Conservation (phyloP, 2,113 vertebrate species). For the Oreotragus oreotragus region DNA sequence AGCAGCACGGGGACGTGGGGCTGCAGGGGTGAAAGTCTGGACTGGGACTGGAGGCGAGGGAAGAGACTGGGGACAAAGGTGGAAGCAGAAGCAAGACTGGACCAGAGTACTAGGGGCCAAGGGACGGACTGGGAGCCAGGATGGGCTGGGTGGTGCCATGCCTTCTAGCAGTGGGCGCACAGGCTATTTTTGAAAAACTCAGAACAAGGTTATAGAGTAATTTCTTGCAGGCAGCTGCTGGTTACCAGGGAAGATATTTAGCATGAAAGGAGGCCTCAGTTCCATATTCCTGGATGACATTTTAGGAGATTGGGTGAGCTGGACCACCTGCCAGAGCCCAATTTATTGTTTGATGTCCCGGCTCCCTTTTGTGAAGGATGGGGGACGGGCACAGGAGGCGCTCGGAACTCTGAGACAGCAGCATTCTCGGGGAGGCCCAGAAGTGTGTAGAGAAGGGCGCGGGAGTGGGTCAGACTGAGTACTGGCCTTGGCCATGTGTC, state of each 20-base stretch:
- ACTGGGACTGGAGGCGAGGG: not conserved
- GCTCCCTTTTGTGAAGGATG: not conserved
- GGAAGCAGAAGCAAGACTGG: not conserved
- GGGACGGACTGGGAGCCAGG: not conserved
- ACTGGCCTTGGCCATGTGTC: not conserved
- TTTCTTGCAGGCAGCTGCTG: not conserved
- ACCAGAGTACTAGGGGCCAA: not conserved
- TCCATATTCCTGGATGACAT: not conserved
- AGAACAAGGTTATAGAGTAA: constrained; percentile 11
- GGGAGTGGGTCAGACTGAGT: not conserved
- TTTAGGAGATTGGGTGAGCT: not conserved
- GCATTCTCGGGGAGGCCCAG: not conserved
- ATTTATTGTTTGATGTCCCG: not conserved
- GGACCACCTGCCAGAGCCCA: constrained; percentile 15
- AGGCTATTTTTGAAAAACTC: not conserved
- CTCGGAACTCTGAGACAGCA: not conserved
- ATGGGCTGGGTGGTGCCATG: not conserved
- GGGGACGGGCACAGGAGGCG: not conserved
- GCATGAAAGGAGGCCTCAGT: constrained; percentile 15
- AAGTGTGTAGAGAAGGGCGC: not conserved
- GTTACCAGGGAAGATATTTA: not conserved
- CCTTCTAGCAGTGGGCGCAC: not conserved
- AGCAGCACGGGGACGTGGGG: not conserved
- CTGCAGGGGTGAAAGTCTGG: not conserved
- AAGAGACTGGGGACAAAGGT: not conserved